Conservation (phyloP, 1,140 invertebrate genomes). For the Drosophila neocordata region DNA sequence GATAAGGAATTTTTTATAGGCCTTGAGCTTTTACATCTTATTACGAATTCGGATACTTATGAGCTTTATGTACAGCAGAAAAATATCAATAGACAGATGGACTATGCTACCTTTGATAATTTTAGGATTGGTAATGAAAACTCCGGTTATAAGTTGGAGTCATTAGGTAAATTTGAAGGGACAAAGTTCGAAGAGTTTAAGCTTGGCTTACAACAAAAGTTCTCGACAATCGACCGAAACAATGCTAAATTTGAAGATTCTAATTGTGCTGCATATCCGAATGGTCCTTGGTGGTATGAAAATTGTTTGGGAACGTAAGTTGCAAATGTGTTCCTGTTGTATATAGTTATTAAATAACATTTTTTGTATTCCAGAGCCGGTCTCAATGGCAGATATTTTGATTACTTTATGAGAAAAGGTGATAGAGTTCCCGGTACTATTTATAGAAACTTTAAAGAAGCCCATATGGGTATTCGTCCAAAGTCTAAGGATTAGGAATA, state of each 20-base stretch:
- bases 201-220: slow-evolving; percentile 7
- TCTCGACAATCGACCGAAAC: slow-evolving; percentile 39
- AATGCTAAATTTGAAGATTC: slow-evolving; percentile 7
- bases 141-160: slow-evolving; percentile 14
- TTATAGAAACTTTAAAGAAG: no score
- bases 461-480: slow-evolving; percentile 30
- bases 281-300: slow-evolving; percentile 41
- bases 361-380: no score
- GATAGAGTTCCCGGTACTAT: no score
- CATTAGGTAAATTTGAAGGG: slow-evolving; percentile 23
- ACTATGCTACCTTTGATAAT: slow-evolving; percentile 36
- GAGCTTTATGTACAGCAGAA: slow-evolving; percentile 38
- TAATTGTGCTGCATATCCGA: slow-evolving; percentile 19
- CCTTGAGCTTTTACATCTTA: slow-evolving; percentile 84
- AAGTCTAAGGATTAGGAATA: background rate
- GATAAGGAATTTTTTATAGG: slow-evolving; percentile 86
- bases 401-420: no score
- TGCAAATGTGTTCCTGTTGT: no score
- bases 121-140: slow-evolving; percentile 33
- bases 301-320: slow-evolving; percentile 1
- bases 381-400: background rate
- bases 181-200: no score
- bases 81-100: background rate
- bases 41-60: slow-evolving; percentile 16
- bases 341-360: slow-evolving; percentile 8